These are phyloP conservation scores for Chrysemys picta DNA, from an alignment of 2,113 vertebrate species.

Conservation along the genomic window DNA sequence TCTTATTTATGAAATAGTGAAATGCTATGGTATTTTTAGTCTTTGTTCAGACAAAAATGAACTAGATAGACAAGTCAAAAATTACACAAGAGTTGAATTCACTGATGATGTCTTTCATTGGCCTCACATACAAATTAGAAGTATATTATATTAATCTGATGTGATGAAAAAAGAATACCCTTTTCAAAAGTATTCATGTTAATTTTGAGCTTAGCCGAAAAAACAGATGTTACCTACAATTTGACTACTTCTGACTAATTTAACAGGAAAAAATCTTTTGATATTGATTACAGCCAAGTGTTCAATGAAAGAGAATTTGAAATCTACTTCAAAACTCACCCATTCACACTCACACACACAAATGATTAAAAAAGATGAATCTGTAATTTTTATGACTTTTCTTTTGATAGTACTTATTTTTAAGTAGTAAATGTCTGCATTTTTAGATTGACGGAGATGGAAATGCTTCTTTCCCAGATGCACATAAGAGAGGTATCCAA, in stretches of 20 bases:
- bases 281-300: conserved; percentile 31
- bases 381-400: conserved; percentile 20
- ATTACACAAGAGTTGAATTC: conserved; percentile 70
- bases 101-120: conserved; percentile 67
- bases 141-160: conserved; percentile 74
- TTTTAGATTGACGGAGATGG: not conserved
- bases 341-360: not conserved
- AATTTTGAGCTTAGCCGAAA: conserved; percentile 51
- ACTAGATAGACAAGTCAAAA: conserved; percentile 70
- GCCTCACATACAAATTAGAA: conserved; percentile 62
- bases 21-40: conserved; percentile 70
- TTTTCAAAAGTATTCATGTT: conserved; percentile 63
- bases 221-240: conserved; percentile 25
- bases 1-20: conserved; percentile 55
- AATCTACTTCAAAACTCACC: conserved; percentile 37
- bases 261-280: conserved; percentile 58
- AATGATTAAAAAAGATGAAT: conserved; percentile 17
- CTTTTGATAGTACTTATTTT: conserved; percentile 15
- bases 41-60: conserved; percentile 73
- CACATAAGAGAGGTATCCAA: not conserved
- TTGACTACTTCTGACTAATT: conserved; percentile 64
- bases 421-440: not conserved
- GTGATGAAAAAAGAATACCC: conserved; percentile 74
- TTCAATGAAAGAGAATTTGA: conserved; percentile 50
- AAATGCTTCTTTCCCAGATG: not conserved